Evolutionary conservation across 1,140 invertebrate genomes (phyloP).

Genomic region (Thaumetopoea pityocampa): DNA sequence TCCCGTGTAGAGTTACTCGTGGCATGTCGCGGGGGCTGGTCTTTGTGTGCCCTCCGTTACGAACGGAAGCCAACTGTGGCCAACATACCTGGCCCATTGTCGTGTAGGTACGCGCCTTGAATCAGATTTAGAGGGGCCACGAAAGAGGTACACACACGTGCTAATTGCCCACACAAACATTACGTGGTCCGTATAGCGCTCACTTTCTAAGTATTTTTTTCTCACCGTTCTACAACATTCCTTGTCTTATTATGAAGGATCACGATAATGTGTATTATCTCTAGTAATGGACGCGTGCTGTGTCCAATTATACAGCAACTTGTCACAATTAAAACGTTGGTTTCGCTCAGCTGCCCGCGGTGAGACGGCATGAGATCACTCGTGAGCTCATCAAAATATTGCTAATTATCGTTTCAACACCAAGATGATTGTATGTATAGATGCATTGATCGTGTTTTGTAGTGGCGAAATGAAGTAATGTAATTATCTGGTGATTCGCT

Average conservation of each 20-base stretch:
- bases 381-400: constrained; percentile 46
- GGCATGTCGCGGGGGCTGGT: constrained; percentile 32
- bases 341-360: constrained; percentile 21
- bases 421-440: too few relatives aligned
- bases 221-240: constrained; percentile 21
- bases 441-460: too few relatives aligned
- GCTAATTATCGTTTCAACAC: constrained; percentile 34
- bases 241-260: constrained; percentile 15
- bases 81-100: constrained; percentile 23
- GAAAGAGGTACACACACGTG: constrained; percentile 41
- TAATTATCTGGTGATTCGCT: too few relatives aligned
- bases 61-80: constrained; percentile 42
- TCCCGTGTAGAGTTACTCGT: constrained; percentile 25
- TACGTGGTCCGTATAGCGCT: constrained; percentile 8
- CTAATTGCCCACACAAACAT: constrained; percentile 37
- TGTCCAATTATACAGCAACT: constrained; percentile 37
- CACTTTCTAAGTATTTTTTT: constrained; percentile 28
- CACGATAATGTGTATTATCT: constrained; percentile 7
- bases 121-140: constrained; percentile 40
- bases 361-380: constrained; percentile 44
- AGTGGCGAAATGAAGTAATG: too few relatives aligned
- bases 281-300: constrained; percentile 4
- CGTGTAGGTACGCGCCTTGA: constrained; percentile 27
- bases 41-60: constrained; percentile 46
- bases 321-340: constrained; percentile 40